phyloP scores from a whole-genome alignment of 64 coral and sea anemone species.

The Actinia tenebrosa region DNA sequence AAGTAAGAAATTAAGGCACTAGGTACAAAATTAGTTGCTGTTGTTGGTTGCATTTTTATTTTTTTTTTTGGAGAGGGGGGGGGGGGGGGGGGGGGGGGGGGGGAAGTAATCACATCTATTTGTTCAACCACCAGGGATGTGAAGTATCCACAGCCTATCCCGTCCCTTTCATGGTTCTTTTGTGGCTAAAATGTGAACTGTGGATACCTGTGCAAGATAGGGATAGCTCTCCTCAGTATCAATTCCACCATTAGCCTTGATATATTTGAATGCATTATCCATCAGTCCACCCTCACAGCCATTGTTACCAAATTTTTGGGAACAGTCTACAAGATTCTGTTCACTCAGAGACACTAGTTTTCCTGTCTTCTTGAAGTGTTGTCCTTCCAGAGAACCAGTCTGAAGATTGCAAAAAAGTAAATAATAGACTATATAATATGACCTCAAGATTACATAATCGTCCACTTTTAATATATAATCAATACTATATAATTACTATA shows the following conservation, averaged over 20 bases:
- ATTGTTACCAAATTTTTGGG: slow-evolving; percentile 69
- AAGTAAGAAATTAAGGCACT: no score
- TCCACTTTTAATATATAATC: not conserved
- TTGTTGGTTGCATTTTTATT: no score
- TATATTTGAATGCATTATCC: slow-evolving; percentile 87
- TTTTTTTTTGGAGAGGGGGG: no score
- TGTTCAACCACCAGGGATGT: no score
- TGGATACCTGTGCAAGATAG: slow-evolving; percentile 42
- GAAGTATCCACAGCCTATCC: no score
- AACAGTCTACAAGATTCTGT: slow-evolving; percentile 97
- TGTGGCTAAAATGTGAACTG: no score
- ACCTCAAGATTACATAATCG: not conserved
- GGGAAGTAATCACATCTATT: no score
- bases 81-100: no score
- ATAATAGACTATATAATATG: no score
- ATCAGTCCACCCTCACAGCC: slow-evolving; percentile 94
- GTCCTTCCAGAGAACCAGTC: slow-evolving; percentile 92
- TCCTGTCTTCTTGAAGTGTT: slow-evolving; percentile 93
- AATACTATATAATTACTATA: no score
- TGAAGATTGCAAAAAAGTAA: not conserved
- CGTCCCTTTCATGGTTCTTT: no score
- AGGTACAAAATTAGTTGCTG: no score
- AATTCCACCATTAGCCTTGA: slow-evolving; percentile 89
- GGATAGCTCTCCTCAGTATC: slow-evolving; percentile 91
- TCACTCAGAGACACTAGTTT: slow-evolving; percentile 91